Conservation (phyloP, 2,797 vertebrate species). For the Oophaga sylvatica region DNA sequence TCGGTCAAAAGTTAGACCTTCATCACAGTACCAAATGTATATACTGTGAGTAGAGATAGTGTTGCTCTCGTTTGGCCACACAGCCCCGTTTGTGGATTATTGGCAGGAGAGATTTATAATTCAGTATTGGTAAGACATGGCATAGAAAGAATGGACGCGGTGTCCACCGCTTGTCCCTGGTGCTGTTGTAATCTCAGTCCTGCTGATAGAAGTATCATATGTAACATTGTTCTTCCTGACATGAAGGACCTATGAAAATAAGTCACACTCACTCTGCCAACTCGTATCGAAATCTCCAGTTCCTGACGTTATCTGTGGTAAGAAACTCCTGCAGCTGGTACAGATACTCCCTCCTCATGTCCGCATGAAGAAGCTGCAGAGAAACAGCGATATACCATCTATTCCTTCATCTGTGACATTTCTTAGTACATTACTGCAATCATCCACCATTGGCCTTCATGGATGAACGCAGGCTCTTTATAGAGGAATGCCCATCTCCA, state of each 20-base stretch:
- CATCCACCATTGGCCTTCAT: not conserved
- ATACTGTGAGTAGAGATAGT: too few species aligned
- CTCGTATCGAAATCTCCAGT: constrained; percentile 77
- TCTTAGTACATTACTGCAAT: not conserved
- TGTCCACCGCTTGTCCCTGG: too few species aligned
- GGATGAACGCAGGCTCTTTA: not conserved
- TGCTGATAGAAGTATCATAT: not conserved
- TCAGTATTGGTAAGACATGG: too few species aligned
- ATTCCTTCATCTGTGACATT: too few species aligned
- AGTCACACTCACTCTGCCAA: constrained; percentile 75
- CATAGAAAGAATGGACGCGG: too few species aligned
- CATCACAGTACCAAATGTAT: too few species aligned
- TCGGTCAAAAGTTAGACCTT: too few species aligned
- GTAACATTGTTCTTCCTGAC: not conserved
- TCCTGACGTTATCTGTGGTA: constrained; percentile 77
- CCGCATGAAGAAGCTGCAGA: constrained; percentile 75
- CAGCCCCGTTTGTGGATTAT: too few species aligned
- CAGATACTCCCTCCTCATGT: constrained; percentile 78
- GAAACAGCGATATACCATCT: constrained; percentile 34
- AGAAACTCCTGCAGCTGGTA: constrained; percentile 78
- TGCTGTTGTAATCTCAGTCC: not conserved
- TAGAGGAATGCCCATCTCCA: not conserved
- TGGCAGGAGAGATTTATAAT: too few species aligned
- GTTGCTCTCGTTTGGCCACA: too few species aligned
- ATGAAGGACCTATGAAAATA: not conserved